Percentiles rank a stretch among this genome's conserved stretches.
Conservation (phyloP, 2,888 invertebrate species). For the Alviniconcha strummeri region DNA sequence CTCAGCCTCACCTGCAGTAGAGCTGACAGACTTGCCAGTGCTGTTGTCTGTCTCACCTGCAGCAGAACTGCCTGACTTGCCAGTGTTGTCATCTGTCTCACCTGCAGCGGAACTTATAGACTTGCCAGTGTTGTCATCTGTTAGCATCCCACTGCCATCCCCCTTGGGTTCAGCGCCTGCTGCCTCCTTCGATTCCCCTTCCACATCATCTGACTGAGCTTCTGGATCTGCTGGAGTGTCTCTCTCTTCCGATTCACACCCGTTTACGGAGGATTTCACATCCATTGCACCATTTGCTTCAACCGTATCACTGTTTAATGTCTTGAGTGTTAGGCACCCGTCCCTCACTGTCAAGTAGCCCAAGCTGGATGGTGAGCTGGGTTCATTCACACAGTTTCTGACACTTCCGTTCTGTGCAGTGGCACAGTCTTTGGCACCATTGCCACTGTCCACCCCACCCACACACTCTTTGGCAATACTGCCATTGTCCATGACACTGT, state of each 20-base stretch:
- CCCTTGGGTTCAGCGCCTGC: neutral
- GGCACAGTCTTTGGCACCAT: too few relatives aligned
- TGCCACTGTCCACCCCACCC: neutral
- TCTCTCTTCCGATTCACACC: neutral
- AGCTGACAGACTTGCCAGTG: too few relatives aligned
- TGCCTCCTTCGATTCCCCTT: neutral
- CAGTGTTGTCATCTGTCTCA: too few relatives aligned
- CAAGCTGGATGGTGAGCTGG: neutral
- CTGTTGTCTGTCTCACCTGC: too few relatives aligned
- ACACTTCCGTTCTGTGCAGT: neutral
- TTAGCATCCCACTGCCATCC: neutral
- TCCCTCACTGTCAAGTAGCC: constrained; percentile 15
- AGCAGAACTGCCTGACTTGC: too few relatives aligned
- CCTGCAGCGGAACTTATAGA: too few relatives aligned
- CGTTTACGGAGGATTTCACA: neutral
- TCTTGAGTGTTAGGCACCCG: neutral
- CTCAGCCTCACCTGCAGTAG: too few relatives aligned
- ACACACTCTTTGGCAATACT: neutral
- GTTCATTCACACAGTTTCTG: neutral
- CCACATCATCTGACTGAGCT: neutral
- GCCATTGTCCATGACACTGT: neutral
- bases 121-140: too few relatives aligned
- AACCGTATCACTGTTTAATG: neutral
- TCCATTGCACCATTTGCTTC: neutral
- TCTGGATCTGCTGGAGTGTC: neutral